phyloP scores from a whole-genome alignment of 1,140 invertebrate species.

The Periplaneta americana region DNA sequence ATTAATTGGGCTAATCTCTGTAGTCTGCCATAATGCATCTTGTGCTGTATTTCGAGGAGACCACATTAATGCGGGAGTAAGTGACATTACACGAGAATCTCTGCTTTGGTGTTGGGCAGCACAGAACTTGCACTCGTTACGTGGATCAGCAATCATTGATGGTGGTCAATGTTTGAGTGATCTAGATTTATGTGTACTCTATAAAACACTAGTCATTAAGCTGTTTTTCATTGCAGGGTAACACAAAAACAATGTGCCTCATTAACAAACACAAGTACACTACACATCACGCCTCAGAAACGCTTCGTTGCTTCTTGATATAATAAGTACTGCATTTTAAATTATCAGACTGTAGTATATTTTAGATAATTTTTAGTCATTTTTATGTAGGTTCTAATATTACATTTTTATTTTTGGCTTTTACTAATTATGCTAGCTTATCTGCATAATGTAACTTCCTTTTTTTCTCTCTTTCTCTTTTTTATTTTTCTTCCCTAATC shows the following conservation, averaged over 20 bases:
- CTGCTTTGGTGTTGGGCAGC: background rate
- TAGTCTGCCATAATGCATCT: background rate
- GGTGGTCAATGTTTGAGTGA: background rate
- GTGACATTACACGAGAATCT: background rate
- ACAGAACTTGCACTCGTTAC: background rate
- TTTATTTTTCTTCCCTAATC: background rate
- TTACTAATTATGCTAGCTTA: constrained; percentile 3
- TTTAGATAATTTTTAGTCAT: background rate
- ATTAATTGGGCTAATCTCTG: constrained; percentile 2
- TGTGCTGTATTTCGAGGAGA: background rate
- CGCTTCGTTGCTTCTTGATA: background rate
- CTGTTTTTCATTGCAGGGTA: background rate
- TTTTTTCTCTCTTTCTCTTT: constrained; percentile 3
- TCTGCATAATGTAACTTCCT: constrained; percentile 2
- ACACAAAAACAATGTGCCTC: background rate
- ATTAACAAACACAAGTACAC: background rate
- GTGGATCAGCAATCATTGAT: background rate
- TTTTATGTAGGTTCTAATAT: background rate
- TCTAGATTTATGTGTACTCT: background rate
- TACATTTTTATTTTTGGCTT: background rate
- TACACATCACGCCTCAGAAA: background rate
- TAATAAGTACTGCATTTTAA: background rate
- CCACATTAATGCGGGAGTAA: background rate
- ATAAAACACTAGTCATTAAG: background rate
- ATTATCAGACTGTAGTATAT: background rate